Base-by-base conservation (phyloP, 2,888 invertebrate species). In the Hipparchia semele region DNA sequence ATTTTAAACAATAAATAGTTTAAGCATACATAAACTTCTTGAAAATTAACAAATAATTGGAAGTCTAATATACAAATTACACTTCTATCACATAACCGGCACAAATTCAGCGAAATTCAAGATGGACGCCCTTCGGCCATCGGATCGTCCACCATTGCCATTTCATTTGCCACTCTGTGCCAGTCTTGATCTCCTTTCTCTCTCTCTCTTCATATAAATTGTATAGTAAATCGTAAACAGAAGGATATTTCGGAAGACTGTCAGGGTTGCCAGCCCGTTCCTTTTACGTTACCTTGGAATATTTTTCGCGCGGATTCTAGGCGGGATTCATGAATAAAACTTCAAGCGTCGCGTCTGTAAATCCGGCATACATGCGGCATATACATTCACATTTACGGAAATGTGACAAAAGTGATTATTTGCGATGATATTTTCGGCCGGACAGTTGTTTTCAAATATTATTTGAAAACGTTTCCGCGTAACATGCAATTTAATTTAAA, bases 111-210 rank as follows among this genome's bases (percentile, higher is more conserved):
- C 94, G 95, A 95, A 95, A 95, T 96, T 95, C 96, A 96, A 96
- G 96, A 96, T 96, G 96, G 96, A 96, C 95, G 96, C 96, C 95
- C 95, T 95, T 95, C 87, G 86, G 68, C 95, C 95, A 95, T 95
- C 87, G 86, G 68, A 68, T 51, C 68, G 85, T 80, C 87, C 85
- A 84, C 81, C 84, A 78, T 74, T 75, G 75, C 71, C 68, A 68
- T 71, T 74, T 65, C 68, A 68, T 71, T 74, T 65, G 65, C 65
- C 53, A 65, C 33, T 61, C 61, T 53, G 23, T 10, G 13, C 54
- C 56, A 56, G 66, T 33, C 64, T 65, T 12, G 53, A 33, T 65
- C 65, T 65, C 23, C 53, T 65, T 33, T 65, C 65, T 65, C 65
- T 10, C 65, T 65, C 65, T 60, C 2, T 33, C 23, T 2, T 7